phyloP scores from a whole-genome alignment of 1,140 invertebrate genomes.

The Chelonus insularis region DNA sequence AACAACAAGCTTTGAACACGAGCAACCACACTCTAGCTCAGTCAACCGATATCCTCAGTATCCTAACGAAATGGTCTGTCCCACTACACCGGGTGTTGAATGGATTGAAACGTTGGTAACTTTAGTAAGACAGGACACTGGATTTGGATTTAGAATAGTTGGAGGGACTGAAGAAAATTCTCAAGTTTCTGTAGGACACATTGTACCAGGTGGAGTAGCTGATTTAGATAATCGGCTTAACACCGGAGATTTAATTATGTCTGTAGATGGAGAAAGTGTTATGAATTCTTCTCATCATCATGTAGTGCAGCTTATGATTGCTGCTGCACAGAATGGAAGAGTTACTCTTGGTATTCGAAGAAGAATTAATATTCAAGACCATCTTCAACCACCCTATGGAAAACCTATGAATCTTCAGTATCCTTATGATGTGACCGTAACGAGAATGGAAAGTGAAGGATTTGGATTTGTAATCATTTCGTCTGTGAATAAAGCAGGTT shows the following conservation, averaged over 20 bases:
- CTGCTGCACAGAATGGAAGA: constrained; percentile 76
- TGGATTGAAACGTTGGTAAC: constrained; percentile 79
- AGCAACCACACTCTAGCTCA: constrained; percentile 64
- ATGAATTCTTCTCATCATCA: constrained; percentile 85
- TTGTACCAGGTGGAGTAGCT: constrained; percentile 90
- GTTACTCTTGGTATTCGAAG: constrained; percentile 75
- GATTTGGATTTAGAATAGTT: constrained; percentile 97
- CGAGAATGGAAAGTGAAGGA: constrained; percentile 89
- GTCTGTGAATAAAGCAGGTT: constrained; percentile 89
- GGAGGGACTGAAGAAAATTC: constrained; percentile 98
- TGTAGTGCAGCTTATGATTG: constrained; percentile 88
- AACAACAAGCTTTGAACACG: constrained; percentile 71
- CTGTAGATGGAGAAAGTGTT: constrained; percentile 81
- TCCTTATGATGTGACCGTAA: constrained; percentile 86
- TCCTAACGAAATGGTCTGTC: constrained; percentile 52
- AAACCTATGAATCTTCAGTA: constrained; percentile 57
- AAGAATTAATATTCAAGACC: constrained; percentile 58
- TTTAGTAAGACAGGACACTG: constrained; percentile 78
- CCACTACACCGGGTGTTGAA: constrained; percentile 60
- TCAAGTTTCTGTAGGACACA: constrained; percentile 92
- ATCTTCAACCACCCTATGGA: constrained; percentile 45
- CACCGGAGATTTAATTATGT: constrained; percentile 88
- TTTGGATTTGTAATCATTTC: constrained; percentile 99
- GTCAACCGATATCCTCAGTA: constrained; percentile 58
- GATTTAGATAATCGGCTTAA: constrained; percentile 83